Evolutionary conservation across 2,888 invertebrate species (phyloP), one percentile per base, ranked within the genome.

Genomic region (Tupiocoris notatus): DNA sequence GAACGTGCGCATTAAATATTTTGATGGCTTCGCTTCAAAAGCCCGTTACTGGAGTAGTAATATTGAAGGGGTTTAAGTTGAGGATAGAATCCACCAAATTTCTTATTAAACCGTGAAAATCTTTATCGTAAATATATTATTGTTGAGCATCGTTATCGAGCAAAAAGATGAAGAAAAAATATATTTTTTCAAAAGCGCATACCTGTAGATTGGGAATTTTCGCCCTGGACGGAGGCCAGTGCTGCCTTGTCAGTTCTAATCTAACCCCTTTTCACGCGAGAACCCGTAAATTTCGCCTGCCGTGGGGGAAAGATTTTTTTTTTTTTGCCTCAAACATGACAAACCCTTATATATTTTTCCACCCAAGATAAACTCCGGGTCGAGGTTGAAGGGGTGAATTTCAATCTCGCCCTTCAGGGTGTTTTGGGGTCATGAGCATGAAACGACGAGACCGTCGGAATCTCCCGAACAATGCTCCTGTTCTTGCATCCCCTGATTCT

Each of bases 311-410:
- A 39, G 25, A 59, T 16, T 58, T 70, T 67, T 67, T 67, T 67
- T 67, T 17, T n/a, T 23, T n/a, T 68, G n/a, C 59, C 25, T 9
- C 70, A 20, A 39, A 39, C 39, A 39, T 7, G 12, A 12, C 39
- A 39, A 39, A 39, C 39, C 39, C 39, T 39, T 39, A 39, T 39
- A 39, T 39, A 39, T 70, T 70, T 70, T 17, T 59, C 59, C 21
- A 9, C 16, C 20, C 21, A 22, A 70, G 70, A 70, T 70, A 70
- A 70, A 21, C 70, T 59, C 59, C 20, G 70, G 58, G 56, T 24
- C 59, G n/a, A 12, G 24, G 58, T 70, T 25, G 58, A 59, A 70
- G 70, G 70, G 70, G 70, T 70, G 70, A 59, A 70, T 70, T 70
- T 70, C 59, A 70, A 70, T 70, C 59, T 70, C 25, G 39, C 39